phyloP scores from a whole-genome alignment of 1,140 invertebrate genomes.

The Sarcophaga peregrina region DNA sequence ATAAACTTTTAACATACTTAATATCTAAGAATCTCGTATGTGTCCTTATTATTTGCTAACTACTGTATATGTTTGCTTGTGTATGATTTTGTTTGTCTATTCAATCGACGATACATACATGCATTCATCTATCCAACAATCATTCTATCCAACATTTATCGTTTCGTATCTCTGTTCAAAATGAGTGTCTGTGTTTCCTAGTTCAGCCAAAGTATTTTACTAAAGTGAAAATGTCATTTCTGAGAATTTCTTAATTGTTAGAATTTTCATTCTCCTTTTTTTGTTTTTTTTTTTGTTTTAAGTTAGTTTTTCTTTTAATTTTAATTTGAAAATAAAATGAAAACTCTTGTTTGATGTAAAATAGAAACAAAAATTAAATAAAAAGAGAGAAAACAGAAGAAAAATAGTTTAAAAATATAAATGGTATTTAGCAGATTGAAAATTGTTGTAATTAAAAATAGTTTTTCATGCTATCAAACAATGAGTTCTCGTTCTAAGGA shows the following conservation, averaged over 20 bases:
- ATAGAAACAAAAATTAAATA: conserved; percentile 3
- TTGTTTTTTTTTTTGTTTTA: conserved; percentile 36
- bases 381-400: not conserved
- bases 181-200: not conserved
- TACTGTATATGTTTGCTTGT: not conserved
- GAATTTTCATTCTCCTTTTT: conserved; percentile 43
- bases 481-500: not conserved
- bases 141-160: not conserved
- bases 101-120: not conserved
- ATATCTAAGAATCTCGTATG: not conserved
- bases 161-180: not conserved
- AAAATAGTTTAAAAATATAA: not conserved
- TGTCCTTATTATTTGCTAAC: not conserved
- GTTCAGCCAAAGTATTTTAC: conserved; percentile 5
- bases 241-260: conserved; percentile 47
- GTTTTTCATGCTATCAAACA: conserved; percentile 41
- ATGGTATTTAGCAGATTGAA: conserved; percentile 46
- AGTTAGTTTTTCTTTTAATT: not conserved
- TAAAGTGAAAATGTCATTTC: conserved; percentile 48
- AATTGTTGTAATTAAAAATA: conserved; percentile 47
- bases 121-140: not conserved
- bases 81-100: not conserved
- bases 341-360: conserved; percentile 26
- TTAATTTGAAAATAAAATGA: conserved; percentile 10
- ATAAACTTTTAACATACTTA: too few relatives aligned